Evolutionary conservation across 2,888 invertebrate genomes (phyloP).

Genomic region (Morpho deidamia): DNA sequence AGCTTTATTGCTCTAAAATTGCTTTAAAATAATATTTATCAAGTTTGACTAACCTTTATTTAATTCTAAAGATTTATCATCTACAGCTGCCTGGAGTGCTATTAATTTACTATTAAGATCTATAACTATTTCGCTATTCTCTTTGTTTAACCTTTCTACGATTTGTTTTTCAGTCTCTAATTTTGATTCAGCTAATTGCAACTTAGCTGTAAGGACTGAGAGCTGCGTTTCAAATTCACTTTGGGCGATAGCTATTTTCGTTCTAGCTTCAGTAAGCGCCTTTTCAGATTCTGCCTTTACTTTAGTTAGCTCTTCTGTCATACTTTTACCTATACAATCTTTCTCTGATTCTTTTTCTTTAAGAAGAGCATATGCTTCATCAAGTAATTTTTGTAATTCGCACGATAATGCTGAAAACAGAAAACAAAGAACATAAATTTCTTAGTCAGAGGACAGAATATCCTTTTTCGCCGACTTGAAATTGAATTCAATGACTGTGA

Average conservation of each 20-base stretch:
- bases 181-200: slow-evolving; percentile 74
- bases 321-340: slow-evolving; percentile 68
- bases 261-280: slow-evolving; percentile 70
- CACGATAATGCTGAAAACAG: slow-evolving; percentile 62
- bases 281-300: slow-evolving; percentile 72
- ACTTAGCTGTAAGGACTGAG: slow-evolving; percentile 71
- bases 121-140: slow-evolving; percentile 65
- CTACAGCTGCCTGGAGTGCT: slow-evolving; percentile 68
- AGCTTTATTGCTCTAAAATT: too few relatives aligned
- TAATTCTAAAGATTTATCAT: slow-evolving; percentile 71
- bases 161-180: slow-evolving; percentile 66
- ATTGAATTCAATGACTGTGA: too few relatives aligned
- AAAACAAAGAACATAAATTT: too few relatives aligned
- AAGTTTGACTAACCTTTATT: slow-evolving; percentile 59
- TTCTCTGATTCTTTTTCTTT: slow-evolving; percentile 74
- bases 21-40: background rate
- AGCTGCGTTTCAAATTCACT: slow-evolving; percentile 79
- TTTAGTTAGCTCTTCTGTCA: slow-evolving; percentile 66
- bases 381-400: slow-evolving; percentile 69
- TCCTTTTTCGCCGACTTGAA: too few relatives aligned
- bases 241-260: slow-evolving; percentile 83
- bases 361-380: slow-evolving; percentile 72
- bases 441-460: too few relatives aligned
- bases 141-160: slow-evolving; percentile 64
- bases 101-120: slow-evolving; percentile 67